Percentiles rank a stretch among this genome's conserved stretches.
Conservation (phyloP, 30 jellyfish, hydroid and myxozoan species). For the Turritopsis rubra region DNA sequence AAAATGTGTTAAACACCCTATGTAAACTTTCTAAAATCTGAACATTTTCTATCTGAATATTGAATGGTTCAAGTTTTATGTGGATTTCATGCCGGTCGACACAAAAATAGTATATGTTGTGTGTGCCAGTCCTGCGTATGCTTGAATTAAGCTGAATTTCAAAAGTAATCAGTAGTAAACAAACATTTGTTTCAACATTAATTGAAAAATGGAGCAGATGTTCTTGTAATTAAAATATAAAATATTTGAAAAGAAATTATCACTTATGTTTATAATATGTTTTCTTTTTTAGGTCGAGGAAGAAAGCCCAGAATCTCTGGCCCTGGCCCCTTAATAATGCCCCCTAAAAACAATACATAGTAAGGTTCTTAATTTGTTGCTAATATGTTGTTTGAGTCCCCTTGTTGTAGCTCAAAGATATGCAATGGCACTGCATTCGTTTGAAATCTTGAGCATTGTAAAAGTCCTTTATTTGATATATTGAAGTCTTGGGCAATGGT, state of each 20-base stretch:
- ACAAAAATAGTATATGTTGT: too few species aligned
- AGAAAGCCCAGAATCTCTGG: not conserved
- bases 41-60: too few species aligned
- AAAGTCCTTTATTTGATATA: too few species aligned
- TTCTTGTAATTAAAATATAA: not conserved
- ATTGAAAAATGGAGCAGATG: too few species aligned
- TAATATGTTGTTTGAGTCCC: not conserved
- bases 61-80: too few species aligned
- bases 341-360: not conserved
- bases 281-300: not conserved
- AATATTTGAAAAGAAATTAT: not conserved
- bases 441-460: not conserved
- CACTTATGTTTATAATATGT: not conserved
- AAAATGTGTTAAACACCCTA: too few species aligned
- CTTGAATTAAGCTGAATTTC: too few species aligned
- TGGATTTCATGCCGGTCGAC: too few species aligned
- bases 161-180: not conserved
- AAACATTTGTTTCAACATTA: not conserved
- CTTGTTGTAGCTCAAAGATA: not conserved
- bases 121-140: too few species aligned
- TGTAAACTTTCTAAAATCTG: too few species aligned
- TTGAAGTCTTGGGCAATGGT: not conserved
- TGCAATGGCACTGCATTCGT: not conserved
- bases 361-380: not conserved
- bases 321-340: not conserved